Conservation (phyloP, 2,888 invertebrate genomes). For the Dryobota labecula region DNA sequence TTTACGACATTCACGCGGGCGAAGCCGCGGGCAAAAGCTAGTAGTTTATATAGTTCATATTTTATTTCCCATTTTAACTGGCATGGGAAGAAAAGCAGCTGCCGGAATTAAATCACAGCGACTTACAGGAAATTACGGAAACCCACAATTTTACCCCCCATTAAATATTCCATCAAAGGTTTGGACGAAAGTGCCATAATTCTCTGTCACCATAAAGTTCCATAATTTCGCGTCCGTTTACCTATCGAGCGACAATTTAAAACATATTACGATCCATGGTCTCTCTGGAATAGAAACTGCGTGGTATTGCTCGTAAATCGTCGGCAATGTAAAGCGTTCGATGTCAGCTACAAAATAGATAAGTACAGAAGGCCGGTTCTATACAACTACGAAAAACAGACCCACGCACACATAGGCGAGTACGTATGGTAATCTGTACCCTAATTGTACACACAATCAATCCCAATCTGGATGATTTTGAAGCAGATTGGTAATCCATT, state of each 20-base stretch:
- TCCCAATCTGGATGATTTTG: too few relatives aligned
- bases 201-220: slow-evolving; percentile 54
- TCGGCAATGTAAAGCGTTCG: slow-evolving; percentile 48
- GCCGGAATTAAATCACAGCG: slow-evolving; percentile 13
- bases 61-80: slow-evolving; percentile 1
- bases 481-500: too few relatives aligned
- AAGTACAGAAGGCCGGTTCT: slow-evolving; percentile 7
- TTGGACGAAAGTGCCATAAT: slow-evolving; percentile 58
- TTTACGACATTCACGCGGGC: too few relatives aligned
- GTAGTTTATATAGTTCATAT: too few relatives aligned
- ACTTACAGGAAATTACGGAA: slow-evolving; percentile 17
- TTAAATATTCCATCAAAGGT: slow-evolving; percentile 41
- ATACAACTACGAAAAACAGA: neutral
- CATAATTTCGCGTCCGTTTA: slow-evolving; percentile 55
- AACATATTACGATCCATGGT: slow-evolving; percentile 65
- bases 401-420: neutral
- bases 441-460: too few relatives aligned
- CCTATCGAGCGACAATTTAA: slow-evolving; percentile 61
- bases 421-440: neutral
- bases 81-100: slow-evolving; percentile 20
- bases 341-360: neutral
- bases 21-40: too few relatives aligned
- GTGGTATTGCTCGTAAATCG: slow-evolving; percentile 56
- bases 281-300: slow-evolving; percentile 46
- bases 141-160: slow-evolving; percentile 27